Evolutionary conservation across 1,140 invertebrate genomes (phyloP).

Genomic region (Drosophila athabasca): DNA sequence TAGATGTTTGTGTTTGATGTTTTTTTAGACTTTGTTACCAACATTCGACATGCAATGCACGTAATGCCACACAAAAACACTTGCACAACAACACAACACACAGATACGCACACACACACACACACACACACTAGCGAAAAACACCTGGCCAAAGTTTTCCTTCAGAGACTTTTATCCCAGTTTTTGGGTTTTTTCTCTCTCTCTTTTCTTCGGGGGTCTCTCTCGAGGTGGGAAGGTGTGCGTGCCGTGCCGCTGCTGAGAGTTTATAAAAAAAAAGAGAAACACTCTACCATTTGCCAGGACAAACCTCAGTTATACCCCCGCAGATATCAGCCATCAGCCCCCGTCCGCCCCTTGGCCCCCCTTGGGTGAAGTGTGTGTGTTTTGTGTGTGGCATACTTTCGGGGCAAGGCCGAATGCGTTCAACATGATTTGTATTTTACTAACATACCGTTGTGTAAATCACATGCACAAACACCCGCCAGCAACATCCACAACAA

Average conservation of each 20-base stretch:
- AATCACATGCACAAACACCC: conserved; percentile 41
- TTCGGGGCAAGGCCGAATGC: conserved; percentile 41
- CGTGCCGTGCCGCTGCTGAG: conserved; percentile 5
- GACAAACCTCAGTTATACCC: conserved; percentile 33
- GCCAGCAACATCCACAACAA: conserved; percentile 5
- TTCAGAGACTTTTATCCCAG: conserved; percentile 47
- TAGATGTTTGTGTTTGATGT: conserved; percentile 61
- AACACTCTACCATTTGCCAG: conserved; percentile 37
- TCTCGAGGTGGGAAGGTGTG: no score
- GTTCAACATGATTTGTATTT: conserved; percentile 50
- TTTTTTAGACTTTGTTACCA: conserved; percentile 56
- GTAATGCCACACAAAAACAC: conserved; percentile 44
- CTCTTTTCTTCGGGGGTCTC: neutral
- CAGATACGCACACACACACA: conserved; percentile 1
- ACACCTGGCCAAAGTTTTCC: conserved; percentile 50
- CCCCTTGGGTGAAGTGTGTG: conserved; percentile 9
- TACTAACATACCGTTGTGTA: conserved; percentile 47
- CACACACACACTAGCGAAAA: conserved; percentile 5
- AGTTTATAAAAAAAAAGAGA: conserved; percentile 30
- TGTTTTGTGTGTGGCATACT: conserved; percentile 23
- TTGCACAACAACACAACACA: conserved; percentile 6
- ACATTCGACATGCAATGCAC: conserved; percentile 75
- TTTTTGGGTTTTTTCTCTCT: conserved; percentile 38
- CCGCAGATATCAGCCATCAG: conserved; percentile 30
- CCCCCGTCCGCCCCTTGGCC: neutral